Evolutionary conservation across 1,140 invertebrate genomes (phyloP).

Genomic region (Cherax quadricarinatus): DNA sequence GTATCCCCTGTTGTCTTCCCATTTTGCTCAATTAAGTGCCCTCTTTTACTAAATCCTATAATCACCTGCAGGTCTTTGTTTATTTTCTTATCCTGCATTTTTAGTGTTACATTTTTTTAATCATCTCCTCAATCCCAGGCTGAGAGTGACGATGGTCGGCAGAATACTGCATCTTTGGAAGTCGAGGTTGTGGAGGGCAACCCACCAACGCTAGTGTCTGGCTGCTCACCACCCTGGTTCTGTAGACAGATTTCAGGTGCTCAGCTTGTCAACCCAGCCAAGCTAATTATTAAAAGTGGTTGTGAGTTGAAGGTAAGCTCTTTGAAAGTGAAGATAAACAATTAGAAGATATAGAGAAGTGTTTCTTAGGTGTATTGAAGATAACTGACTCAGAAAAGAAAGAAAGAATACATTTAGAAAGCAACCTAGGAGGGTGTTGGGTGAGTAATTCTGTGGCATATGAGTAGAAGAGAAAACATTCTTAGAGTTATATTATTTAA

Average conservation of each 20-base stretch:
- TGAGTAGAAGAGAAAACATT: no score
- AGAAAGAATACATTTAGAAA: no score
- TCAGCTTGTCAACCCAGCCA: constrained; percentile 65
- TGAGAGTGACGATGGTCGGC: constrained; percentile 43
- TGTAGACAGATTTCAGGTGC: constrained; percentile 53
- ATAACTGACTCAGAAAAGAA: no score
- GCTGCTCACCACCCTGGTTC: constrained; percentile 60
- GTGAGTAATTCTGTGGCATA: no score
- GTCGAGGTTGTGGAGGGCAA: constrained; percentile 67
- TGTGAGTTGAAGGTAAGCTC: constrained; percentile 51
- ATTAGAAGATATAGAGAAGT: no score
- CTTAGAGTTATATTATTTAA: no score
- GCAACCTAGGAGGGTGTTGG: no score
- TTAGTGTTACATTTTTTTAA: not conserved
- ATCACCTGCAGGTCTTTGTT: not conserved
- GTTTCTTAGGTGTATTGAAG: no score
- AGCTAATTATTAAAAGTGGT: constrained; percentile 62
- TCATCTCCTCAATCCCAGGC: constrained; percentile 21
- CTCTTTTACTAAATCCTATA: not conserved
- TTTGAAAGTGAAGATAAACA: no score
- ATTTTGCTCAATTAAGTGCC: no score
- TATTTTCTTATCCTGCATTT: not conserved
- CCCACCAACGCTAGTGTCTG: constrained; percentile 57
- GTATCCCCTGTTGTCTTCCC: no score
- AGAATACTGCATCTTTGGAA: constrained; percentile 12